These are phyloP conservation scores for Eupithecia dodoneata DNA, from an alignment of 2,888 invertebrate genomes.

Conservation along the genomic window DNA sequence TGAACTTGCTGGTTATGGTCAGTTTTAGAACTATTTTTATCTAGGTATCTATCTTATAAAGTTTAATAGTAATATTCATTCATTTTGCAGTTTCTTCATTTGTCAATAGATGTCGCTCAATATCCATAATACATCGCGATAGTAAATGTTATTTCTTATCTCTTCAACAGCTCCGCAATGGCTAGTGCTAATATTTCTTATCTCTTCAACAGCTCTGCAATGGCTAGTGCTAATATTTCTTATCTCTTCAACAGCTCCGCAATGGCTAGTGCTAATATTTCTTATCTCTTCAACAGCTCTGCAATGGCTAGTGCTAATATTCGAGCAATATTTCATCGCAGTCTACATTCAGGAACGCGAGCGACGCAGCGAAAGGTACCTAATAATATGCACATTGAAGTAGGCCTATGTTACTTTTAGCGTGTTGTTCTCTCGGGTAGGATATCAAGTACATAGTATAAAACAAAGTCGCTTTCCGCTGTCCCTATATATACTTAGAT, in stretches of 20 bases:
- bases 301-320: slow-evolving; percentile 92
- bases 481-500: no score
- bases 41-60: no score
- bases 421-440: no score
- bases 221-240: slow-evolving; percentile 93
- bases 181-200: slow-evolving; percentile 92
- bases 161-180: slow-evolving; percentile 88
- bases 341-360: slow-evolving; percentile 86
- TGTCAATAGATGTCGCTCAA: background rate
- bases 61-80: no score
- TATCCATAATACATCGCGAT: background rate
- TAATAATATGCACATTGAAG: background rate
- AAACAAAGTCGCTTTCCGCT: no score
- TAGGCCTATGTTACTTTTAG: no score
- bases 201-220: slow-evolving; percentile 87
- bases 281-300: slow-evolving; percentile 82
- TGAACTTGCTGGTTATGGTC: background rate
- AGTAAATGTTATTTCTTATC: background rate
- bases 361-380: slow-evolving; percentile 65
- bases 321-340: slow-evolving; percentile 94
- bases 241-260: slow-evolving; percentile 87
- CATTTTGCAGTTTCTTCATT: background rate
- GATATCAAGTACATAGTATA: no score
- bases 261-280: slow-evolving; percentile 88
- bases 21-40: background rate